phyloP scores from a whole-genome alignment of 2,888 invertebrate species.

The Scaptomyza flava region DNA sequence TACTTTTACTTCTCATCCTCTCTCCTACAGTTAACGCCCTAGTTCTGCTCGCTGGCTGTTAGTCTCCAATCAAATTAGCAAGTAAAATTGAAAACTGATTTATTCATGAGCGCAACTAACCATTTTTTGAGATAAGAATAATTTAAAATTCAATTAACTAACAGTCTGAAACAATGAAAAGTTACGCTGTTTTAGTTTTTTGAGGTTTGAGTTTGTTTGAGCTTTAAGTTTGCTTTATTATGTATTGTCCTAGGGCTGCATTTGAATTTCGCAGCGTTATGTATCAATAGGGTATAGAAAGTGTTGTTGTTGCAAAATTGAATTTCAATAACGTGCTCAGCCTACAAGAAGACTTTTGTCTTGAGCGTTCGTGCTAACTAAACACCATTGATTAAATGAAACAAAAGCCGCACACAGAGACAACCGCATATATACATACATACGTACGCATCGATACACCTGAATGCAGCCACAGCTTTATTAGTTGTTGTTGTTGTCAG shows the following conservation, averaged over 20 bases:
- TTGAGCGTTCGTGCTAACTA: conserved; percentile 56
- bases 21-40: not conserved
- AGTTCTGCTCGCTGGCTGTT: conserved; percentile 5
- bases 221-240: conserved; percentile 11
- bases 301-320: conserved; percentile 21
- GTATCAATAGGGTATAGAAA: conserved; percentile 17
- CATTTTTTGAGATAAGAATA: conserved; percentile 62
- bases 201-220: conserved; percentile 28
- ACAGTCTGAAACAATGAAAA: conserved; percentile 35
- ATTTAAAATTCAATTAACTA: conserved; percentile 77
- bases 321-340: conserved; percentile 31
- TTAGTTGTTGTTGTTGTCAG: conserved; percentile 38
- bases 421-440: not conserved
- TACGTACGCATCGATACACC: conserved; percentile 19
- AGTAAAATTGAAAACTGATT: conserved; percentile 75
- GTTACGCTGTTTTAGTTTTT: conserved; percentile 26
- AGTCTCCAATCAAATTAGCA: conserved; percentile 74
- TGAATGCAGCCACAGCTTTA: conserved; percentile 49
- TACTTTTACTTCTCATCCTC: not conserved
- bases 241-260: conserved; percentile 30
- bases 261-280: not conserved
- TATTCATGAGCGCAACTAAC: conserved; percentile 70
- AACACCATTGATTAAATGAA: conserved; percentile 70
- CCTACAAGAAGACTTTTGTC: conserved; percentile 46
- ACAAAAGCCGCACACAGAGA: conserved; percentile 54